phyloP scores from a whole-genome alignment of 2,113 vertebrate species.

The Bubo bubo region DNA sequence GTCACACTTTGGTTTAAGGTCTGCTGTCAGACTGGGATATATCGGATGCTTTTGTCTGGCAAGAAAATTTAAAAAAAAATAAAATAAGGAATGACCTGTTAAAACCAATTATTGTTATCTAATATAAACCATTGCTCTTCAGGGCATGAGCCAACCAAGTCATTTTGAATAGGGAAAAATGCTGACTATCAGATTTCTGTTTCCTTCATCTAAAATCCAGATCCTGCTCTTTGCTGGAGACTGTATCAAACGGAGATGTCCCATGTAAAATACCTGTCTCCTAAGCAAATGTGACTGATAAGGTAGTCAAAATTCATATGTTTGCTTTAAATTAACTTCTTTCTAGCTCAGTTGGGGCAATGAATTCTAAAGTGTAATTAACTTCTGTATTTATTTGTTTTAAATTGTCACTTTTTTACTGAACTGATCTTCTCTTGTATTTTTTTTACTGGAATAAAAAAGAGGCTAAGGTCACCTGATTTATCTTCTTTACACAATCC shows the following conservation, averaged over 20 bases:
- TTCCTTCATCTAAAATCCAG: not conserved
- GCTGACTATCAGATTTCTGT: not conserved
- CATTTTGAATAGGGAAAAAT: not conserved
- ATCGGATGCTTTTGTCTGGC: not conserved
- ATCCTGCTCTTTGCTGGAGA: not conserved
- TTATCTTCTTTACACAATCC: not conserved
- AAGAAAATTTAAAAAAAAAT: not conserved
- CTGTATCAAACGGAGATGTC: not conserved
- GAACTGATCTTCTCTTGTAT: not conserved
- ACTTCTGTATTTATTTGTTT: not conserved
- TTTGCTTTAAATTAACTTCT: not conserved
- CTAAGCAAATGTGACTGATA: not conserved
- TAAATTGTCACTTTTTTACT: not conserved
- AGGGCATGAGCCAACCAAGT: not conserved
- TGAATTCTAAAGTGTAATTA: not conserved
- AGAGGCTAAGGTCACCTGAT: not conserved
- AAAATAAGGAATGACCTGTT: not conserved
- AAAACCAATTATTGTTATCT: not conserved
- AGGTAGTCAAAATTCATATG: not conserved
- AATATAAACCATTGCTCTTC: not conserved
- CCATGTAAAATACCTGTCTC: not conserved
- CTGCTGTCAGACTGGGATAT: not conserved
- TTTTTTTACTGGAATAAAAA: not conserved
- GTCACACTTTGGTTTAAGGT: not conserved
- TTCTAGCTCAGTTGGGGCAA: not conserved